Conservation (phyloP, 2,113 vertebrate species). For the Cettia cetti region DNA sequence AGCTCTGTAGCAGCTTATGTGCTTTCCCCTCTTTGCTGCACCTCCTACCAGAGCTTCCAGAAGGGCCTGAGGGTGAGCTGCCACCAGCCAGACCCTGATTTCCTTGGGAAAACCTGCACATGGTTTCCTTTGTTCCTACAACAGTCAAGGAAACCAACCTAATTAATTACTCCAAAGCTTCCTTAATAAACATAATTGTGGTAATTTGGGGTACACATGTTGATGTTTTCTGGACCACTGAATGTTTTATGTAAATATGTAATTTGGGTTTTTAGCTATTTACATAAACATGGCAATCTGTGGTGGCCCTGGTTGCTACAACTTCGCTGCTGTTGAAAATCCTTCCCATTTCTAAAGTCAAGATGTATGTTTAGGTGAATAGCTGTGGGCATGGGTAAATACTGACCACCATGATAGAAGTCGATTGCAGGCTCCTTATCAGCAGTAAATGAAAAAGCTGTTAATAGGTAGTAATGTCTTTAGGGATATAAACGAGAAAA, state of each 20-base stretch:
- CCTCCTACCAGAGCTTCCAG: background rate
- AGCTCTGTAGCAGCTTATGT: background rate
- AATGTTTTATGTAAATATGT: background rate
- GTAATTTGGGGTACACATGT: background rate
- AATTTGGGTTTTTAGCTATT: background rate
- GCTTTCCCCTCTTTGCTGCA: background rate
- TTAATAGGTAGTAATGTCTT: background rate
- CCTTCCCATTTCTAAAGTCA: background rate
- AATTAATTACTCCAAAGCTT: background rate
- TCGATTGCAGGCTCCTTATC: background rate
- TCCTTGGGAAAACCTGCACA: background rate
- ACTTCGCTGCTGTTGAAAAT: background rate
- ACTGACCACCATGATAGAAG: background rate
- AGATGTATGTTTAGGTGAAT: background rate
- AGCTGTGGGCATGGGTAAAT: rapidly evolving
- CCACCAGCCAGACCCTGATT: background rate
- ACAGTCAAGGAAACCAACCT: background rate
- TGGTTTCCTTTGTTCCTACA: background rate
- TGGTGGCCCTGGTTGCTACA: background rate
- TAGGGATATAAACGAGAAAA: background rate
- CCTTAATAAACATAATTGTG: background rate
- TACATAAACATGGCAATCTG: background rate
- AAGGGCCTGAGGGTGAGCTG: background rate
- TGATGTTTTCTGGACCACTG: background rate
- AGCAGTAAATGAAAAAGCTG: background rate